A percentile compares a stretch with the other conserved stretches of the same genome.
Conservation (phyloP, 2,888 invertebrate species). For the Synanthedon andrenaeformis region DNA sequence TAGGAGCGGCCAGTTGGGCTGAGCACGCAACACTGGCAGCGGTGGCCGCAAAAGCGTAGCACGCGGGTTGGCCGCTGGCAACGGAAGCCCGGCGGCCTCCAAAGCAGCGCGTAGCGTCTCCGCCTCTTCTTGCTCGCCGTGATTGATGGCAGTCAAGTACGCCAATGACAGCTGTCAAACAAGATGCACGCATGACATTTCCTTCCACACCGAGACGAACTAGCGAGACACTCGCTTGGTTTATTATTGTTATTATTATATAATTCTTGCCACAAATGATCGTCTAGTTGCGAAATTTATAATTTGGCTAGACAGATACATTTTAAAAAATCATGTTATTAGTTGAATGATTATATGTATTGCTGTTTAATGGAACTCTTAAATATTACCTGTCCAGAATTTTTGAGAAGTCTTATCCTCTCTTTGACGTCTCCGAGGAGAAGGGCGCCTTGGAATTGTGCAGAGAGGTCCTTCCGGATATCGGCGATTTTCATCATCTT, state of each 20-base stretch:
- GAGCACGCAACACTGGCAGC: slow-evolving; percentile 88
- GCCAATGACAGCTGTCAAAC: slow-evolving; percentile 79
- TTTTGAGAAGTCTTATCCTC: slow-evolving; percentile 85
- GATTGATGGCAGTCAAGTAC: slow-evolving; percentile 94
- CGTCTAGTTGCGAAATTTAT: too few relatives aligned
- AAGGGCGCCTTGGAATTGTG: slow-evolving; percentile 96
- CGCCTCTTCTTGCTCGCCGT: slow-evolving; percentile 86
- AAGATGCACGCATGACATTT: background rate
- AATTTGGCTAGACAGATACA: too few relatives aligned
- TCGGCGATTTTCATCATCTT: slow-evolving; percentile 99
- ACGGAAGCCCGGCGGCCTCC: slow-evolving; percentile 71
- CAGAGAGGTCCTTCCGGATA: slow-evolving; percentile 95
- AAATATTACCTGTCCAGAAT: slow-evolving; percentile 67
- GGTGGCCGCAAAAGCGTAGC: slow-evolving; percentile 88
- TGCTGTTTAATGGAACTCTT: too few relatives aligned
- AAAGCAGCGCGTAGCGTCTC: slow-evolving; percentile 76
- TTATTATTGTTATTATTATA: too few relatives aligned
- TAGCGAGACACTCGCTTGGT: too few relatives aligned
- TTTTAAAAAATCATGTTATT: too few relatives aligned
- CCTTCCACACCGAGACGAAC: too few relatives aligned
- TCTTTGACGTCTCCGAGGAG: slow-evolving; percentile 92
- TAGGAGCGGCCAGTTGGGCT: slow-evolving; percentile 96
- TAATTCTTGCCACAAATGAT: too few relatives aligned
- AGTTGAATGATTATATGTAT: too few relatives aligned
- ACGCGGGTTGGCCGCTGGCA: slow-evolving; percentile 79